Evolutionary conservation across 30 jellyfish, hydroid and myxozoan species (phyloP).

Genomic region (Chironex yamaguchii): DNA sequence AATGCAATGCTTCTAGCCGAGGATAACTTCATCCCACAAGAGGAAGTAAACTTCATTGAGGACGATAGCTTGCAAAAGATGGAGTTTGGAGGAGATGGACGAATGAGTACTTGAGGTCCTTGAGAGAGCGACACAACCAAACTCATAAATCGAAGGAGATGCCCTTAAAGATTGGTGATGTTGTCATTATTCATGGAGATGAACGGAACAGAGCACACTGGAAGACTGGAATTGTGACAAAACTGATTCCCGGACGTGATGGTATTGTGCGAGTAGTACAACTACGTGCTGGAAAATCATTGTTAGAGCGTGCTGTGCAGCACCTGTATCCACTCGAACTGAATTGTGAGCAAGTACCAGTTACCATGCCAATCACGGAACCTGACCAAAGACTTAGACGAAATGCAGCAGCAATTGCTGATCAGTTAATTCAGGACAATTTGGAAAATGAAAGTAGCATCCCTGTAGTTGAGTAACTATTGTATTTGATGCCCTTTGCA

Average conservation of each 20-base stretch:
- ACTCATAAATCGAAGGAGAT: conserved; percentile 7
- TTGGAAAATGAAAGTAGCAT: no score
- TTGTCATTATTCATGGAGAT: conserved; percentile 43
- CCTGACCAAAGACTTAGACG: no score
- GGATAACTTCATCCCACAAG: no score
- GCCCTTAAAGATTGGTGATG: conserved; percentile 22
- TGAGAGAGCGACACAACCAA: conserved; percentile 48
- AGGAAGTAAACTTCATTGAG: no score
- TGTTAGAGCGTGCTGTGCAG: conserved; percentile 36
- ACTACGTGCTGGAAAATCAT: conserved; percentile 32
- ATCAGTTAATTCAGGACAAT: no score
- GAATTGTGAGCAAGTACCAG: conserved; percentile 13
- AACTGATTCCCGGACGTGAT: conserved; percentile 14
- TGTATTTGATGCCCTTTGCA: no score
- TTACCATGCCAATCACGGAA: no score
- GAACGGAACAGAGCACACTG: conserved; percentile 54
- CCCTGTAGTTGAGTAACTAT: no score
- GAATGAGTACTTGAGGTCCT: conserved; percentile 42
- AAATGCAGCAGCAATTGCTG: no score
- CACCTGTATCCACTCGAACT: conserved; percentile 43
- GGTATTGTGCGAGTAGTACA: conserved; percentile 47
- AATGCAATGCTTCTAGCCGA: no score
- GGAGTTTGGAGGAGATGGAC: no score
- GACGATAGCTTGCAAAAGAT: no score
- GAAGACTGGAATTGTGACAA: conserved; percentile 28